Evolutionary conservation across 53 echinoderm and acorn worm species (phyloP), one percentile per base, ranked within the genome.

Genomic region (Stichopus horrens): DNA sequence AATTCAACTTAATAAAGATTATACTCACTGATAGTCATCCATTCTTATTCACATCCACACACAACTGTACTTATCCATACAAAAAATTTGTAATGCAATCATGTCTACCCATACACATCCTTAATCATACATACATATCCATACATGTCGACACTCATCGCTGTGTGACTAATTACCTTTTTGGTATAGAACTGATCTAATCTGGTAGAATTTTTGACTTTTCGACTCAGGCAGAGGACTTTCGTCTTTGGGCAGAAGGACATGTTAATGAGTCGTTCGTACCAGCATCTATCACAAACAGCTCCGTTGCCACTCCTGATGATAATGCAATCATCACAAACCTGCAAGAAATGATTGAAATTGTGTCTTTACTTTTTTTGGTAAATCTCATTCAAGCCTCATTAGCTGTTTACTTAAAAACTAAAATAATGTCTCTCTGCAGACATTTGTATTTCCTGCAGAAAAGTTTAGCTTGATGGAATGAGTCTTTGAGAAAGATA

Each of bases 221-320:
- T 93, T 19, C 98, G 90, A 87, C 94, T 94, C 21, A 97, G 89
- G 90, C 98, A 97, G 13, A 97, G 86, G 7, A 97, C 98, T 67
- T 97, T 97, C n/a, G 98, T 97, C 88, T 97, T 97, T 19, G 98
- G 98, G 74, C 98, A 97, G 91, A 94, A 97, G 8, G 98, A 95
- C 98, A 97, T 97, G 91, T 95, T 97, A 88, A 97, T 95, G 55
- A 97, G 93, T 74, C 94, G 87, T 88, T 97, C 98, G 76, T 97
- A 97, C 98, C 98, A 97, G 87, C 98, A 97, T 9, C 98, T 79
- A 88, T 97, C 98, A 82, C 95, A 97, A 57, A 97, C 95, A 10
- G 98, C 95, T 57, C 98, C 98, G 79, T 94, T 97, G 22, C 98
- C 98, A 78, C 95, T 95, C 16, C 98, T 90, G 86, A 97, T 97